Evolutionary conservation across 2,888 invertebrate species (phyloP).

Genomic region (Bellardia pandia): DNA sequence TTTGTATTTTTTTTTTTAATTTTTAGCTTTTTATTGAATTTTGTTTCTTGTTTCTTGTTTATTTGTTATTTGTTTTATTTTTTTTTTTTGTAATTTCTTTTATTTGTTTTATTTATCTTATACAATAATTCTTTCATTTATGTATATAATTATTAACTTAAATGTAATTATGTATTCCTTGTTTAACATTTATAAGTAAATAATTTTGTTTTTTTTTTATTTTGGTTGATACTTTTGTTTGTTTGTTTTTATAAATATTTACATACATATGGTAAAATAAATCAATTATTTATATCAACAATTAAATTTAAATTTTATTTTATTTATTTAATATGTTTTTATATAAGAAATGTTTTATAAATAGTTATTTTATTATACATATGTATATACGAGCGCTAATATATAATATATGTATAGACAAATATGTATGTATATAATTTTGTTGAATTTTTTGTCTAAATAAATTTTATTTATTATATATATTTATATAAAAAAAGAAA

Average conservation of each 20-base stretch:
- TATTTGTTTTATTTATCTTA: conserved; percentile 45
- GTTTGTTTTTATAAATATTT: conserved; percentile 21
- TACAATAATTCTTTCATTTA: conserved; percentile 46
- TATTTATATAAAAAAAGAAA: not conserved
- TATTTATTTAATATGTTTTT: not conserved
- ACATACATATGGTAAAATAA: conserved; percentile 32
- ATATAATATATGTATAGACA: conserved; percentile 45
- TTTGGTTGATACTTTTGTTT: not conserved
- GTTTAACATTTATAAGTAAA: conserved; percentile 64
- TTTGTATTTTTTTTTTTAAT: conserved; percentile 23
- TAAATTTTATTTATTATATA: not conserved
- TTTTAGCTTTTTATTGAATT: conserved; percentile 53
- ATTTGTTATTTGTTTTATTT: not conserved
- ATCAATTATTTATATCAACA: conserved; percentile 34
- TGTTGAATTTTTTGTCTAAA: not conserved
- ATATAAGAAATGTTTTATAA: conserved; percentile 38
- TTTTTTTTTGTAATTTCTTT: conserved; percentile 22
- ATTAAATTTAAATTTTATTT: conserved; percentile 21
- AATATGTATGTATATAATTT: conserved; percentile 35
- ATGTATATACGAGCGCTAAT: conserved; percentile 16
- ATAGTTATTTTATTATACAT: conserved; percentile 21
- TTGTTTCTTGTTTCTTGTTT: not conserved
- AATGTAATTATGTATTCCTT: conserved; percentile 55
- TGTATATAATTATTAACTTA: conserved; percentile 70
- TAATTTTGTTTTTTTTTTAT: conserved; percentile 18